These are phyloP conservation scores for Lethocerus indicus DNA, from an alignment of 1,140 invertebrate species.

Conservation along the genomic window DNA sequence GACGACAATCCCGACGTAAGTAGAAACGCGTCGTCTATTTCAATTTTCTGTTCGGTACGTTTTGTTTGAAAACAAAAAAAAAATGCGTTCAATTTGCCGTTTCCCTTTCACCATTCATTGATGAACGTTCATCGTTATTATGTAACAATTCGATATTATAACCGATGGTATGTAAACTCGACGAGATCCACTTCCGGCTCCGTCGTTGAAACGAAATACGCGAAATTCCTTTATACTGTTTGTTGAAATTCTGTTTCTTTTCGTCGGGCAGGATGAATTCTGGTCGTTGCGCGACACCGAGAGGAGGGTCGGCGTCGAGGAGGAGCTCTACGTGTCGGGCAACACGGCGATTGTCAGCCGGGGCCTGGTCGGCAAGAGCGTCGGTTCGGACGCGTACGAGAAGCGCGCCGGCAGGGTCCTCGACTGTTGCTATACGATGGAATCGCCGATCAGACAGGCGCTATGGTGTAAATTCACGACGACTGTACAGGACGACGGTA, in stretches of 20 bases:
- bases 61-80: neutral
- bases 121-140: too few species aligned
- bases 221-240: too few species aligned
- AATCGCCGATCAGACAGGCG: constrained; percentile 63
- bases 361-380: constrained; percentile 18
- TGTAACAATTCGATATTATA: too few species aligned
- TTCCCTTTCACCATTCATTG: too few species aligned
- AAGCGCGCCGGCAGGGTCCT: constrained; percentile 24
- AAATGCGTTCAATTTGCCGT: neutral
- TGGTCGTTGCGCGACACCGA: constrained; percentile 37
- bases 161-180: too few species aligned
- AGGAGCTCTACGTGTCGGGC: constrained; percentile 77
- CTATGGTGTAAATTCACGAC: constrained; percentile 56
- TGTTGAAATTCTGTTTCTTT: too few species aligned
- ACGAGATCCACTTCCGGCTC: too few species aligned
- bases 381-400: constrained; percentile 13
- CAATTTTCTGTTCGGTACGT: neutral
- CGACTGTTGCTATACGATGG: constrained; percentile 58
- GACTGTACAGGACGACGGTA: constrained; percentile 27
- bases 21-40: too few species aligned
- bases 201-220: too few species aligned
- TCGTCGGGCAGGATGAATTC: constrained; percentile 34
- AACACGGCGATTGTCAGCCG: constrained; percentile 55
- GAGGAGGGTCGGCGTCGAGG: constrained; percentile 34
- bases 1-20: constrained; percentile 34